Percentiles rank a stretch among this genome's conserved stretches.
Evolutionary conservation across 2,113 vertebrate species (phyloP).

Genomic region (Haemorhous mexicanus): DNA sequence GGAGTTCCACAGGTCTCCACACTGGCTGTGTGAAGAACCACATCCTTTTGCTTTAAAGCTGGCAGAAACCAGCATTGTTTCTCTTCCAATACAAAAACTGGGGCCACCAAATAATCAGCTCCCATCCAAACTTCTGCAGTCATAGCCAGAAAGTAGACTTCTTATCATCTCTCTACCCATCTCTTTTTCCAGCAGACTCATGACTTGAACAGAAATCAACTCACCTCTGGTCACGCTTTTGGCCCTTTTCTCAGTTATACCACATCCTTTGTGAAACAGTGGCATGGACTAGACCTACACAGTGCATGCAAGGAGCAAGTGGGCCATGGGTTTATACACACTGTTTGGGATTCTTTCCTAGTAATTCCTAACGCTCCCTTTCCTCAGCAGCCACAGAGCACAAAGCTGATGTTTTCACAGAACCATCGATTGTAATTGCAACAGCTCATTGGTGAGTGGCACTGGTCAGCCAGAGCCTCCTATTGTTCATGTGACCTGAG

Average conservation of each 20-base stretch:
- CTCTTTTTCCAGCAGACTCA: not conserved
- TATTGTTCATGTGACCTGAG: not conserved
- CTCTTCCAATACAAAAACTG: not conserved
- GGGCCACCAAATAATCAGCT: not conserved
- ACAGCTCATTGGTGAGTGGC: not conserved
- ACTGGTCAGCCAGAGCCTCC: not conserved
- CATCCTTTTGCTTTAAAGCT: not conserved
- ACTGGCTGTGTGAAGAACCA: not conserved
- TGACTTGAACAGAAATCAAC: not conserved
- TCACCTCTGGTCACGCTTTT: not conserved
- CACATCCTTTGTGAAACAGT: not conserved
- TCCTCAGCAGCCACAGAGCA: not conserved
- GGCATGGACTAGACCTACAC: not conserved
- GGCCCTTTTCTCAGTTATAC: not conserved
- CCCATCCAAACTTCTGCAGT: not conserved
- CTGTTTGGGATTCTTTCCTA: not conserved
- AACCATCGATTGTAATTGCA: not conserved
- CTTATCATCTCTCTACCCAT: not conserved
- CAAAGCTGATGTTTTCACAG: not conserved
- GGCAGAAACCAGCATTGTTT: not conserved
- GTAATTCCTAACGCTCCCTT: not conserved
- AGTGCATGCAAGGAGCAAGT: accelerated
- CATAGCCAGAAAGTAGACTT: accelerated
- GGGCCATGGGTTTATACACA: not conserved
- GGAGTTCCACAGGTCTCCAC: not conserved